Evolutionary conservation across 2,888 invertebrate genomes (phyloP).

Genomic region (Watsonalla binaria): DNA sequence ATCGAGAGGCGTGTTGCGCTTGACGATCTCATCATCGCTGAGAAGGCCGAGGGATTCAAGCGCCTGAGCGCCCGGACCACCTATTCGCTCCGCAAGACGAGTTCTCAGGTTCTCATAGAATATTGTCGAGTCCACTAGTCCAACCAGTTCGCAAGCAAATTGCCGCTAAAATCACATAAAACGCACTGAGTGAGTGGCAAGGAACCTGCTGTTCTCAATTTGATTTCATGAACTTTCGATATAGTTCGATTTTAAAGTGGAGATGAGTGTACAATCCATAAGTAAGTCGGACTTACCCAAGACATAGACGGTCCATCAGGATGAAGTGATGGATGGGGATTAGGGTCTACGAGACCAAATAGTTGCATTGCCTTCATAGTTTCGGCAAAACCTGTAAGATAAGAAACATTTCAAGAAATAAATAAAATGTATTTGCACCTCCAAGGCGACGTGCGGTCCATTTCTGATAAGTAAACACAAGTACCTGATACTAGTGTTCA

Average conservation of each 20-base stretch:
- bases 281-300: conserved; percentile 82
- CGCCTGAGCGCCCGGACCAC: conserved; percentile 82
- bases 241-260: not conserved
- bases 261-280: not conserved
- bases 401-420: too few relatives aligned
- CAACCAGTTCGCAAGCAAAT: conserved; percentile 91
- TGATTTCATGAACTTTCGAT: too few relatives aligned
- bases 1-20: conserved; percentile 92
- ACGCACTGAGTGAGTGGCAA: too few relatives aligned
- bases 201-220: not conserved
- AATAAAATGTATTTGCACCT: too few relatives aligned
- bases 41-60: conserved; percentile 93
- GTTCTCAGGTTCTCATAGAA: conserved; percentile 95
- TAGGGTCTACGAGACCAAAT: conserved; percentile 91
- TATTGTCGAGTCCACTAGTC: conserved; percentile 89
- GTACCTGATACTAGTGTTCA: too few relatives aligned
- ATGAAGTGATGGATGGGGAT: conserved; percentile 93
- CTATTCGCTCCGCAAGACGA: conserved; percentile 89
- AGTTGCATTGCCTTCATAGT: conserved; percentile 92
- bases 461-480: too few relatives aligned
- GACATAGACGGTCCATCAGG: conserved; percentile 96
- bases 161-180: conserved; percentile 80
- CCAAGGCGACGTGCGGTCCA: too few relatives aligned
- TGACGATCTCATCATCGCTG: conserved; percentile 88
- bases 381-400: conserved; percentile 86